Evolutionary conservation across 2,888 invertebrate species (phyloP).

Genomic region (Agrypnus murinus): DNA sequence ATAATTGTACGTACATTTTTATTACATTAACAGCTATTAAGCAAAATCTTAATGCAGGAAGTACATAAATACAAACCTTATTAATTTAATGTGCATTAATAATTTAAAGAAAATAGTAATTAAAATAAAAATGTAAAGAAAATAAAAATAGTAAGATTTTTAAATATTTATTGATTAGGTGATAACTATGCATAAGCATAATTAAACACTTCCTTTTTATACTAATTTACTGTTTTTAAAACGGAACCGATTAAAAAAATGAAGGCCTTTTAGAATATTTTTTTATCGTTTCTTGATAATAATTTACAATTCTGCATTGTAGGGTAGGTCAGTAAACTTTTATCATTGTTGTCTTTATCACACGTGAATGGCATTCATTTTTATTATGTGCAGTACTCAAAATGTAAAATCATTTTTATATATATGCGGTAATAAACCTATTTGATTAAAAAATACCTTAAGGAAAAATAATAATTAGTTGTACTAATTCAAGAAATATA

Average conservation of each 20-base stretch:
- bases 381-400: conserved; percentile 54
- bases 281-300: conserved; percentile 50
- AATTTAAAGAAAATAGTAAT: too few species aligned
- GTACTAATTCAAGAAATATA: conserved; percentile 5
- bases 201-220: conserved; percentile 5
- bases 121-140: too few species aligned
- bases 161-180: conserved; percentile 19
- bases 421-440: too few species aligned
- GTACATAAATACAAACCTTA: conserved; percentile 16
- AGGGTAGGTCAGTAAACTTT: conserved; percentile 69
- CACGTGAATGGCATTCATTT: conserved; percentile 53
- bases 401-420: conserved; percentile 35
- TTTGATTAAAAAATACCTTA: too few species aligned
- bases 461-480: conserved; percentile 13
- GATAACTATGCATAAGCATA: neutral
- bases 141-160: neutral
- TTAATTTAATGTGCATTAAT: conserved; percentile 14
- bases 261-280: conserved; percentile 36
- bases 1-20: too few species aligned
- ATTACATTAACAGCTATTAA: neutral
- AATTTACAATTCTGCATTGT: conserved; percentile 55
- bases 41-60: neutral
- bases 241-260: conserved; percentile 10
- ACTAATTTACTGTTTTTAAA: neutral
- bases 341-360: conserved; percentile 66